Evolutionary conservation across 2,888 invertebrate species (phyloP), one percentile per base, ranked within the genome.

Genomic region (Sepiola atlantica): DNA sequence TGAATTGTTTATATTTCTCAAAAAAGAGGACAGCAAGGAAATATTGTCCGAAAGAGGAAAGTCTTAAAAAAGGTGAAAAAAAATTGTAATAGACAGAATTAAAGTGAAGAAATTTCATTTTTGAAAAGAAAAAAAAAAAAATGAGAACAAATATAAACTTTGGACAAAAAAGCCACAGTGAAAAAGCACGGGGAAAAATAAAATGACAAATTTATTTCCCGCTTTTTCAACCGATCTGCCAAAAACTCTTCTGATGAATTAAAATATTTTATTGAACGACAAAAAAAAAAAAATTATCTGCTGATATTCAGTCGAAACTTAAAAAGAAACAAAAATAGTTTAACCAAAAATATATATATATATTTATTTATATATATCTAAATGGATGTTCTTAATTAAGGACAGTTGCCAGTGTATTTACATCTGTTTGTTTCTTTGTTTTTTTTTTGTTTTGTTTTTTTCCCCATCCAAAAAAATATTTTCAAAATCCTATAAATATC

Each of bases 221-320:
- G n/a, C 77, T 77, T 12, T 77, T 77, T 77, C 77, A 77, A n/a
- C 61, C n/a, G 32, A 77, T 32, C 77, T 77, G 77, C 77, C 77
- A 77, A 77, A 77, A 77, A 77, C 77, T 77, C 77, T 77, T 77
- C 77, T 77, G 77, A 77, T 77, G 77, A 77, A 77, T 77, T 77
- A n/a, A 77, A 77, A 77, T 77, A 77, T 77, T 77, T 77, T 77
- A 77, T 77, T 77, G 77, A 77, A 77, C n/a, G 3, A 77, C 77
- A 77, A n/a, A 77, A 77, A 77, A 24, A 61, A 28, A 61, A 61
- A n/a, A 77, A 77, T 77, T 77, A 77, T 77, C 77, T 77, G 77
- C 77, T 77, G 77, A 77, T 77, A 77, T 77, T 77, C 77, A 77
- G 77, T 77, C n/a, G n/a, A n/a, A 77, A 77, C n/a, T 77, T 77